Conservation (phyloP, 2,888 invertebrate genomes). For the Pogonocherus hispidulus region DNA sequence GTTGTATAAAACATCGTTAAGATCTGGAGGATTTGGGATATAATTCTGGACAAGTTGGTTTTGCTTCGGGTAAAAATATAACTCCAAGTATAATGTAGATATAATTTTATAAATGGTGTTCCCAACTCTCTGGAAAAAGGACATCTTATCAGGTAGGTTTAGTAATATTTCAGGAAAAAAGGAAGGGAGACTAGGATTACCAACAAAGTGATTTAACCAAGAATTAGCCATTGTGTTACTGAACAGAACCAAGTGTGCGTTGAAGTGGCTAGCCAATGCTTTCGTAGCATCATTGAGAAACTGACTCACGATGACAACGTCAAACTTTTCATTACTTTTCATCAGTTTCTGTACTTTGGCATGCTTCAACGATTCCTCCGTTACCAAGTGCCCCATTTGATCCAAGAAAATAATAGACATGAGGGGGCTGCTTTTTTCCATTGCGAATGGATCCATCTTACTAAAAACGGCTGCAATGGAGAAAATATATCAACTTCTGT, state of each 20-base stretch:
- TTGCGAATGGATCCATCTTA: slow-evolving; percentile 5
- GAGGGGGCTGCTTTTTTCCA: neutral
- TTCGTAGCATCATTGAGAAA: slow-evolving; percentile 69
- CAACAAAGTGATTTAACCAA: slow-evolving; percentile 69
- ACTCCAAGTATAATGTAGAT: neutral
- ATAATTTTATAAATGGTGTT: neutral
- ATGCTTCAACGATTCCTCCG: slow-evolving; percentile 57
- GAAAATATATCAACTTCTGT: slow-evolving; percentile 48
- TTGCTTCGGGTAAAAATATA: slow-evolving; percentile 63
- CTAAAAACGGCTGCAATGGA: slow-evolving; percentile 54
- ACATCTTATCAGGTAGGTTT: slow-evolving; percentile 37
- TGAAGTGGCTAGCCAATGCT: slow-evolving; percentile 63
- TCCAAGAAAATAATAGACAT: neutral
- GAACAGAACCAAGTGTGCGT: slow-evolving; percentile 61
- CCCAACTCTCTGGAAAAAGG: slow-evolving; percentile 4
- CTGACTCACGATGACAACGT: slow-evolving; percentile 66
- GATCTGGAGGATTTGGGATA: slow-evolving; percentile 46
- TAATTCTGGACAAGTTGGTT: slow-evolving; percentile 18
- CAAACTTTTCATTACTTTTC: slow-evolving; percentile 62
- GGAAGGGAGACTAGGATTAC: slow-evolving; percentile 69
- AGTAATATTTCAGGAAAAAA: slow-evolving; percentile 70
- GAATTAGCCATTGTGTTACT: slow-evolving; percentile 67
- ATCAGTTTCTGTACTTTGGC: slow-evolving; percentile 61
- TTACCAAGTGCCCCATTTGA: neutral
- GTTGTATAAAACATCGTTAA: slow-evolving; percentile 55